Percentiles rank a stretch among this genome's conserved stretches.
Evolutionary conservation across 2,113 vertebrate genomes (phyloP).

Genomic region (Oophaga pumilio): DNA sequence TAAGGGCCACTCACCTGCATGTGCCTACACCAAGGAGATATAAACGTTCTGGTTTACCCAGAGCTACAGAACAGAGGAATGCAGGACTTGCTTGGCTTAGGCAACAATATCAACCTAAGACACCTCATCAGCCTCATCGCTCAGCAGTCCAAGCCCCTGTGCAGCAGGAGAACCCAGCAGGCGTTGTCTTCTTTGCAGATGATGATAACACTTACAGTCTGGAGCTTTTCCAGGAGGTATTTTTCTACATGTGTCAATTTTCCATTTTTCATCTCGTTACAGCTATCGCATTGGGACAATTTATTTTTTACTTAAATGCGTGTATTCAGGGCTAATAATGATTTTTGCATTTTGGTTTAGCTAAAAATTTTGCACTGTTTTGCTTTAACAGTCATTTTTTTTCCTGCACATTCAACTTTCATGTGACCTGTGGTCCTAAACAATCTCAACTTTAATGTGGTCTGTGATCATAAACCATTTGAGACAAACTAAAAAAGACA

Average conservation of each 20-base stretch:
- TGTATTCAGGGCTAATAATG: too few relatives aligned
- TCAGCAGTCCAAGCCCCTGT: slow-evolving; percentile 70
- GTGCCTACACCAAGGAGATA: slow-evolving; percentile 92
- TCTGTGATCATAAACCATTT: too few relatives aligned
- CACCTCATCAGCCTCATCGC: slow-evolving; percentile 68
- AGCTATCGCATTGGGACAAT: neutral
- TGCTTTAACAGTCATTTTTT: too few relatives aligned
- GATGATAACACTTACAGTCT: slow-evolving; percentile 99
- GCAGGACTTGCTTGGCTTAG: slow-evolving; percentile 89
- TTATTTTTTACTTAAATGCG: too few relatives aligned
- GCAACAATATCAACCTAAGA: slow-evolving; percentile 74
- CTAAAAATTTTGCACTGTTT: too few relatives aligned
- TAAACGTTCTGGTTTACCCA: slow-evolving; percentile 88
- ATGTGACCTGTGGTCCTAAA: too few relatives aligned
- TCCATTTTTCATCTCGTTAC: neutral
- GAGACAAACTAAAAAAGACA: too few relatives aligned
- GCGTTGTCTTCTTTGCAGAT: slow-evolving; percentile 96
- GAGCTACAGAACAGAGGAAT: slow-evolving; percentile 96
- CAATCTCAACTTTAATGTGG: too few relatives aligned
- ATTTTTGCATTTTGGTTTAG: too few relatives aligned
- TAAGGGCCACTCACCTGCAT: slow-evolving; percentile 88
- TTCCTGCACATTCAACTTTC: too few relatives aligned
- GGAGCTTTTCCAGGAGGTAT: slow-evolving; percentile 96
- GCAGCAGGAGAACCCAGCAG: slow-evolving; percentile 72
- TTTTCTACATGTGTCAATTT: neutral